phyloP scores from a whole-genome alignment of 2,113 vertebrate species.

The Poeciliopsis turrubarensis region DNA sequence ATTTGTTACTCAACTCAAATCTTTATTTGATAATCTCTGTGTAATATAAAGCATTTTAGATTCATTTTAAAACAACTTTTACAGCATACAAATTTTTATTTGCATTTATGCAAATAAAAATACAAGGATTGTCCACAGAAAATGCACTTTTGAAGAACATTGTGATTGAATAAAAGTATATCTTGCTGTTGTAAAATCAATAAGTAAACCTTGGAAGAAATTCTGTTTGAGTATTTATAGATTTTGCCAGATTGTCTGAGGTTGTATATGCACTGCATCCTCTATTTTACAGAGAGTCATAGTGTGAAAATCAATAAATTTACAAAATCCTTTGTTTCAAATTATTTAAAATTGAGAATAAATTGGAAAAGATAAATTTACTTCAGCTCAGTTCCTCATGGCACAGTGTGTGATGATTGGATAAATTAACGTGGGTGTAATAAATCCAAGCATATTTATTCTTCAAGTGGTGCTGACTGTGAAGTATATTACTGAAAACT shows the following conservation, averaged over 20 bases:
- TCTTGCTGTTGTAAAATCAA: too few species aligned
- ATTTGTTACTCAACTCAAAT: background rate
- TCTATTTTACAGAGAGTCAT: background rate
- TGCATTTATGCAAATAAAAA: background rate
- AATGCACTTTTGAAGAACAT: background rate
- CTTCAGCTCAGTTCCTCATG: background rate
- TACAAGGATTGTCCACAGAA: background rate
- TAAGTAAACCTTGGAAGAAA: background rate
- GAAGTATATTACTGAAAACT: too few species aligned
- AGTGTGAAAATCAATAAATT: background rate
- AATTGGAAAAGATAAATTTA: background rate
- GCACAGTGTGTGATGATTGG: background rate
- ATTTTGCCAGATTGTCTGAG: background rate
- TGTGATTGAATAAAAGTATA: background rate
- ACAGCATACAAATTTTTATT: background rate
- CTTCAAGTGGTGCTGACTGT: too few species aligned
- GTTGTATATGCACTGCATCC: background rate
- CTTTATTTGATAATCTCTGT: background rate
- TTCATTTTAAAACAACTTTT: background rate
- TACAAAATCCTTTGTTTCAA: background rate
- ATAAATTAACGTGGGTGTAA: too few species aligned
- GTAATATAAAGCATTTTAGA: background rate
- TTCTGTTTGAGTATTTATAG: background rate
- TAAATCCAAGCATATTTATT: too few species aligned
- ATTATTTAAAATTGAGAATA: background rate